phyloP scores from a whole-genome alignment of 2,113 vertebrate genomes.

The Polypterus senegalus region DNA sequence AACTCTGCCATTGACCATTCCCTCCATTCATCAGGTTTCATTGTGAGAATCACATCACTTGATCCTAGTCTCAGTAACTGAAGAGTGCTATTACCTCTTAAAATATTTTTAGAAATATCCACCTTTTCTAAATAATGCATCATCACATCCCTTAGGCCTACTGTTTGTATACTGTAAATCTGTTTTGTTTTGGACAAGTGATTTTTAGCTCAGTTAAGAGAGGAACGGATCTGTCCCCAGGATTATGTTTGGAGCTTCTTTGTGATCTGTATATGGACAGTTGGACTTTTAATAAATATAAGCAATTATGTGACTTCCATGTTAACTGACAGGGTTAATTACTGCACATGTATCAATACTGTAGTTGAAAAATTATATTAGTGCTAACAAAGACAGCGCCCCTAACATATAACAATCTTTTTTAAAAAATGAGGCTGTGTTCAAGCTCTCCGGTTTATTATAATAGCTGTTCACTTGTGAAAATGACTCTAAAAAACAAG shows the following conservation, averaged over 20 bases:
- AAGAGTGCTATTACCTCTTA: too few relatives aligned
- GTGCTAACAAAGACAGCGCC: slow-evolving; percentile 71
- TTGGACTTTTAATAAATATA: slow-evolving; percentile 62
- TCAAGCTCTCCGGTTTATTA: neutral
- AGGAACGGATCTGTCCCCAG: neutral
- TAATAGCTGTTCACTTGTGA: neutral
- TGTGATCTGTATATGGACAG: neutral
- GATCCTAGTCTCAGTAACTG: too few relatives aligned
- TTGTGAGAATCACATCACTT: too few relatives aligned
- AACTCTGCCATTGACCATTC: too few relatives aligned
- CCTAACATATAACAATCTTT: slow-evolving; percentile 74
- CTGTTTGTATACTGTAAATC: too few relatives aligned
- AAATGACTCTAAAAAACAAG: neutral
- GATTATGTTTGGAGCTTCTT: too few relatives aligned
- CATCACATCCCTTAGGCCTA: neutral
- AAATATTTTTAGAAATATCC: too few relatives aligned
- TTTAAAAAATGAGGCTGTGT: slow-evolving; percentile 49
- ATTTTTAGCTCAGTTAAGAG: neutral
- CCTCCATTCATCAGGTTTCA: too few relatives aligned
- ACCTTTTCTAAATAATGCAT: neutral
- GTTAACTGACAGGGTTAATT: slow-evolving; percentile 80
- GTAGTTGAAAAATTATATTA: slow-evolving; percentile 5
- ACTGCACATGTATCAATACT: slow-evolving; percentile 37
- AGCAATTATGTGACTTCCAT: slow-evolving; percentile 78
- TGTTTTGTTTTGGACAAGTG: neutral